Conservation (phyloP, 2,113 vertebrate species). For the Mellivora capensis region DNA sequence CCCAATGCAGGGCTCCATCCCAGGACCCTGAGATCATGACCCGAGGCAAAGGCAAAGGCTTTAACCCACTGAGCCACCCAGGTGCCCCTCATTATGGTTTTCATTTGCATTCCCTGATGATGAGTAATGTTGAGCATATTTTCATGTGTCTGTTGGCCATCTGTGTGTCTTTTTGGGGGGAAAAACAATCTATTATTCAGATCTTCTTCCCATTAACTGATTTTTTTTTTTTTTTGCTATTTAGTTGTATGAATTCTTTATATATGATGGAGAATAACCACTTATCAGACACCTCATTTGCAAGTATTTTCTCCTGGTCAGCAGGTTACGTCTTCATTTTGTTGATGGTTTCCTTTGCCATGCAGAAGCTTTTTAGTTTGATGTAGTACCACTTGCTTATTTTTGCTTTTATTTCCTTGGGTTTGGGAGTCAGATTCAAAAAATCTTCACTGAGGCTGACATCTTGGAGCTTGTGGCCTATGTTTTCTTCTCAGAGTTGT, state of each 20-base stretch:
- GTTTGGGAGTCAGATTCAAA: background rate
- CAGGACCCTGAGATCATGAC: too few species aligned
- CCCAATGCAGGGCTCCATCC: too few species aligned
- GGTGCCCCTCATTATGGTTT: background rate
- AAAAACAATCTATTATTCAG: background rate
- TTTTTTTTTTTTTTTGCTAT: background rate
- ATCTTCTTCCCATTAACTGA: background rate
- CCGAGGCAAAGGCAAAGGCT: too few species aligned
- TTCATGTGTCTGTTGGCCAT: background rate
- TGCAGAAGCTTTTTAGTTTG: background rate
- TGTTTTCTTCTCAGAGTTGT: background rate
- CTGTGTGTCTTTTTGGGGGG: background rate
- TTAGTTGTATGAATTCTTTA: background rate
- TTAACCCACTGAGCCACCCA: too few species aligned
- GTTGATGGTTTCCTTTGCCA: background rate
- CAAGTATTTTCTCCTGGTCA: background rate
- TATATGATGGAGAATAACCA: background rate
- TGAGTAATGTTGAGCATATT: background rate
- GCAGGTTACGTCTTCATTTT: background rate
- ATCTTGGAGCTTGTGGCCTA: background rate
- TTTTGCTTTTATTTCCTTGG: background rate
- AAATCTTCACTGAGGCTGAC: background rate
- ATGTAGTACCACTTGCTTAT: background rate
- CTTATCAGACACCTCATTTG: background rate
- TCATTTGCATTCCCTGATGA: background rate